Base-by-base conservation (phyloP, 2,797 vertebrate genomes). In the Epinephelus malabaricus region DNA sequence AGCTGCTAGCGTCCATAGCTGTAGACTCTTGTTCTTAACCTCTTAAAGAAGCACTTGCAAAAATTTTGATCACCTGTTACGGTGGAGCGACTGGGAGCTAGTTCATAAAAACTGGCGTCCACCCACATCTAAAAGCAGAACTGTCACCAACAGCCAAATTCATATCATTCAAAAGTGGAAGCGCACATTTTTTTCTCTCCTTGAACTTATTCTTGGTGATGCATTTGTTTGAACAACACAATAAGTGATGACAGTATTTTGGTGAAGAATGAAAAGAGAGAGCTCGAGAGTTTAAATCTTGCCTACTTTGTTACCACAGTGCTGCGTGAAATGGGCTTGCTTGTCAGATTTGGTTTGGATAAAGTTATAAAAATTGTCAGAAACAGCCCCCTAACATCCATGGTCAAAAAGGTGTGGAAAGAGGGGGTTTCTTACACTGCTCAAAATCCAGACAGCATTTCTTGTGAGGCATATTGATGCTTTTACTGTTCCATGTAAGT, bases 281-380 rank as follows among this genome's bases (percentile, higher is more conserved):
- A 49, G 63, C 17, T n/a, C 5, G 4, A 30, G 46, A 50, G 51
- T 55, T 71, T 43, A 46, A 64, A 69, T 64, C 30, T 19, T 68
- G 46, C 47, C 14, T 19, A 47, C 45, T 21, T 30, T 69, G 10
- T 50, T 49, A 38, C 45, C 47, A 55, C 54, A 21, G 15, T 34
- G 25, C n/a, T 56, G 25, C 6, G 4, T 55, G 47, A 54, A 40
- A 46, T 34, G 7, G 50, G 25, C 34, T 50, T 54, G 30, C 64
- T 60, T 69, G 64, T 80, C 40, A 54, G 56, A 74, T 69, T 62
- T 11, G 47, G 38, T 61, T 80, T 50, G 71, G 3, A 11, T 50
- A 34, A 58, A 74, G 45, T 49, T 45, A 6, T 49, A 38, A 53
- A 53, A 65, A 21, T 15, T 58, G 14, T 40, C 53, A 70, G 43